Percentiles rank a stretch among this genome's conserved stretches.
Conservation (phyloP, 1,140 invertebrate species). For the Planococcus citri region DNA sequence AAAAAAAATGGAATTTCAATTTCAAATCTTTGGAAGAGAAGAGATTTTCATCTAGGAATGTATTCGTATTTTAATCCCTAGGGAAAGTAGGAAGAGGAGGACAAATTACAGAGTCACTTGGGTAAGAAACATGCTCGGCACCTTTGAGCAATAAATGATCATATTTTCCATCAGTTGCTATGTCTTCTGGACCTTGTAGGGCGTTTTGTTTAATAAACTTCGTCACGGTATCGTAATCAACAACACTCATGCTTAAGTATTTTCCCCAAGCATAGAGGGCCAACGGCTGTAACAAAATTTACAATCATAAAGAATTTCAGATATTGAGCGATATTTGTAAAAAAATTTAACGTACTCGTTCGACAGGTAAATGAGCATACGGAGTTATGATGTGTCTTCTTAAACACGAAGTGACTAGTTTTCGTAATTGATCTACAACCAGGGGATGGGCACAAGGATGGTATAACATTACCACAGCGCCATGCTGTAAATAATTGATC, state of each 20-base stretch:
- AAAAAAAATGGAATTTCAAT: neutral
- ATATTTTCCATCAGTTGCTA: conserved; percentile 49
- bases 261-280: conserved; percentile 66
- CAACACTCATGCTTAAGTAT: conserved; percentile 54
- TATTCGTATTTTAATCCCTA: neutral
- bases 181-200: conserved; percentile 49
- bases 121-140: conserved; percentile 39
- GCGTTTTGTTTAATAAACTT: conserved; percentile 54
- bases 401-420: conserved; percentile 54
- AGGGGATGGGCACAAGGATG: conserved; percentile 68
- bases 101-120: neutral
- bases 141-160: conserved; percentile 39
- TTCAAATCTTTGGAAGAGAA: no score
- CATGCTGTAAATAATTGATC: conserved; percentile 48
- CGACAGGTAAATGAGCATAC: conserved; percentile 43
- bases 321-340: conserved; percentile 5
- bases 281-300: conserved; percentile 46
- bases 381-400: conserved; percentile 71
- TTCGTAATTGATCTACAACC: conserved; percentile 49
- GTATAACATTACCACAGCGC: conserved; percentile 70
- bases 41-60: no score
- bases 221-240: conserved; percentile 37
- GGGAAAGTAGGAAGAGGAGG: neutral
- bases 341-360: conserved; percentile 41
- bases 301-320: neutral